These are phyloP conservation scores for Merodon equestris DNA, from an alignment of 2,888 invertebrate species.

Conservation along the genomic window DNA sequence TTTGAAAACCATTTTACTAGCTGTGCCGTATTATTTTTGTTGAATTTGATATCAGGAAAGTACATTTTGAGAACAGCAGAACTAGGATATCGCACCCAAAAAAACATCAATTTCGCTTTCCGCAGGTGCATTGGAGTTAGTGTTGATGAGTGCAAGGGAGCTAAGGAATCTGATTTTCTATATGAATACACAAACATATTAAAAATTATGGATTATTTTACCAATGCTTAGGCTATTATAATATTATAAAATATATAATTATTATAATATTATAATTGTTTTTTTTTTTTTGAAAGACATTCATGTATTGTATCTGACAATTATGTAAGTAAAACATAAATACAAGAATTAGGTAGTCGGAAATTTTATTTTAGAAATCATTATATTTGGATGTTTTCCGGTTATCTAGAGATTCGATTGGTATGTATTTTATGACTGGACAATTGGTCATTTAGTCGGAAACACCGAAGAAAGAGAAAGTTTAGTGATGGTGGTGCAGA, in stretches of 20 bases:
- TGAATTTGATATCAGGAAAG: slow-evolving; percentile 99
- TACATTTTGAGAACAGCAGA: slow-evolving; percentile 99
- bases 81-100: slow-evolving; percentile 99
- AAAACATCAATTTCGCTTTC: slow-evolving; percentile 99
- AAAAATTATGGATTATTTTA: too few species aligned
- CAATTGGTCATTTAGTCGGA: too few species aligned
- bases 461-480: too few species aligned
- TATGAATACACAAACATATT: slow-evolving; percentile 68
- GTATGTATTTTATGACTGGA: too few species aligned
- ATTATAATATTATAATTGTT: too few species aligned
- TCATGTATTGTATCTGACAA: too few species aligned
- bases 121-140: slow-evolving; percentile 99
- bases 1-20: slow-evolving; percentile 99
- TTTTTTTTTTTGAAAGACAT: too few species aligned
- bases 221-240: too few species aligned
- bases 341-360: background rate
- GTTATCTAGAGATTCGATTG: too few species aligned
- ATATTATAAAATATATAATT: too few species aligned
- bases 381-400: too few species aligned
- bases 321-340: background rate
- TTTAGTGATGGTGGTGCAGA: too few species aligned
- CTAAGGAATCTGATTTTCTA: slow-evolving; percentile 83
- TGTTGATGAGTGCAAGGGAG: slow-evolving; percentile 94
- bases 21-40: slow-evolving; percentile 99
- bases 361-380: background rate